These are phyloP conservation scores for Taeniopygia guttata DNA, from an alignment of 2,797 vertebrate genomes.

Conservation along the genomic window DNA sequence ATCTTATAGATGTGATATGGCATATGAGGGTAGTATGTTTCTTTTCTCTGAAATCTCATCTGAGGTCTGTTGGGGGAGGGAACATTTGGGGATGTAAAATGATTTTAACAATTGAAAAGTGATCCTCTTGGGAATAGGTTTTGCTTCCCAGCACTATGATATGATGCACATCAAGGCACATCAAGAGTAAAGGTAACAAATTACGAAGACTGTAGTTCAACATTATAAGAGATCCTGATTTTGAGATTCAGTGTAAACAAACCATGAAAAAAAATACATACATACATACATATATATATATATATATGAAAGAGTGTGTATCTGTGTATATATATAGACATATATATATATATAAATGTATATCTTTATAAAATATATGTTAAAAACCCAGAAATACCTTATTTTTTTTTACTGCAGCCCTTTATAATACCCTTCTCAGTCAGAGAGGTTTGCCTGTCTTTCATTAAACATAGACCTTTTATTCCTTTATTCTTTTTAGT, in stretches of 20 bases:
- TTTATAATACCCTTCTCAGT: not conserved
- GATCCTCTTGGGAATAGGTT: not conserved
- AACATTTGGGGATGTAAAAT: not conserved
- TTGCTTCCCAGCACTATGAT: not conserved
- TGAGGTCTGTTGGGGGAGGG: not conserved
- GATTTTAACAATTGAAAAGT: not conserved
- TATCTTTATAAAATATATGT: no score
- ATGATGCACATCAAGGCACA: not conserved
- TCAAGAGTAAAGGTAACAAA: not conserved
- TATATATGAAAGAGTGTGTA: no score
- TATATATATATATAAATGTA: fast-evolving
- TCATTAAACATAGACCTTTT: not conserved
- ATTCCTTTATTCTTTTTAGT: not conserved
- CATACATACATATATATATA: no score
- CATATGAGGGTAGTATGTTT: not conserved
- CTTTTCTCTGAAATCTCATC: not conserved
- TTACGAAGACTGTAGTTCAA: not conserved
- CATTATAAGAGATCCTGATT: not conserved
- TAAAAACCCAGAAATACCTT: not conserved
- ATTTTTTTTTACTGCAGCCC: not conserved
- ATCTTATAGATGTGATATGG: not conserved
- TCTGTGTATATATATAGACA: no score
- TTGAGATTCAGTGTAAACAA: not conserved
- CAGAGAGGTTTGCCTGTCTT: not conserved
- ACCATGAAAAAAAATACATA: not conserved